Evolutionary conservation across 2,113 vertebrate species (phyloP).

Genomic region (Charadrius vociferus): DNA sequence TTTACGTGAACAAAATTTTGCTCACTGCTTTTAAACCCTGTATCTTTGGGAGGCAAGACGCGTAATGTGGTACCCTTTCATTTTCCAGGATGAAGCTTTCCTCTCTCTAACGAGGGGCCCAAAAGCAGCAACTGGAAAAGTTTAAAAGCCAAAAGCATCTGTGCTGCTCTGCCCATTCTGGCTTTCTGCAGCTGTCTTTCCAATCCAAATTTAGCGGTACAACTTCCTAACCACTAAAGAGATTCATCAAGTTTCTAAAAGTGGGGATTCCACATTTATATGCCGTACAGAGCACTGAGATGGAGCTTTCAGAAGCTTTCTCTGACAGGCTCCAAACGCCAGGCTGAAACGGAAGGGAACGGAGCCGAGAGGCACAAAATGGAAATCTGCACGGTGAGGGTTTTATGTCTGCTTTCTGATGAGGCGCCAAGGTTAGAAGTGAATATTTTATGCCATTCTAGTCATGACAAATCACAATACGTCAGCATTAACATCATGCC

Average conservation of each 20-base stretch:
- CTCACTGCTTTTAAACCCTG: neutral
- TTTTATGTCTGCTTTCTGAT: neutral
- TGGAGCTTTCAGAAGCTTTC: neutral
- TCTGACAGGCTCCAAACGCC: neutral
- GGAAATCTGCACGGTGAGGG: neutral
- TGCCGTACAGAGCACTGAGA: fast-evolving
- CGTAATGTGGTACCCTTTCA: neutral
- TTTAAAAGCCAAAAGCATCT: conserved; percentile 17
- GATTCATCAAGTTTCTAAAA: neutral
- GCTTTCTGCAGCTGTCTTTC: conserved; percentile 24
- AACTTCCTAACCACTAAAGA: neutral
- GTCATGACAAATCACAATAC: neutral
- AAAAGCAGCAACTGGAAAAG: conserved; percentile 3
- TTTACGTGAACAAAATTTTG: neutral
- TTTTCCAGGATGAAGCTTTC: neutral
- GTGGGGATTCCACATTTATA: neutral
- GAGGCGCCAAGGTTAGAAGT: neutral
- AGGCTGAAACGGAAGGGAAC: neutral
- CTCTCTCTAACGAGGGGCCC: neutral
- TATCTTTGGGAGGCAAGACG: neutral
- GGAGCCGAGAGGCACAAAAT: neutral
- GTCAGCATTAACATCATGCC: neutral
- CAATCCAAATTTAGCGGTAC: neutral
- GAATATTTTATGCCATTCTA: neutral
- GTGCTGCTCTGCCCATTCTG: neutral